These are phyloP conservation scores for Sebastes miniatus DNA, from an alignment of 2,797 vertebrate genomes.

Conservation along the genomic window DNA sequence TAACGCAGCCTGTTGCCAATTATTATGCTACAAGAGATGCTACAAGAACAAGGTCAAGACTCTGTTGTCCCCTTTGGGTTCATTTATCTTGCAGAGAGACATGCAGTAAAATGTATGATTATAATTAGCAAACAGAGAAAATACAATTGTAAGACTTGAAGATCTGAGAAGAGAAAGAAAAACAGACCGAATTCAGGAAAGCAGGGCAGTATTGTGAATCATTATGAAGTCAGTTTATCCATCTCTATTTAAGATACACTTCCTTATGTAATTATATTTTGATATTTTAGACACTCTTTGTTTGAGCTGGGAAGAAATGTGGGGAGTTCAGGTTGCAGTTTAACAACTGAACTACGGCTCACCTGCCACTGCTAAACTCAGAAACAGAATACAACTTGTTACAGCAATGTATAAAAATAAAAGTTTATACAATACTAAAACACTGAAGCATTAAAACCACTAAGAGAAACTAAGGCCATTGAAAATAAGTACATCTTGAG, in stretches of 20 bases:
- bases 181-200: neutral
- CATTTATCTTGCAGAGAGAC: slow-evolving; percentile 27
- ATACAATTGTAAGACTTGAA: neutral
- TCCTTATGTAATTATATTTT: neutral
- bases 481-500: too few species aligned
- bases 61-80: slow-evolving; percentile 6
- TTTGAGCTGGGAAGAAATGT: too few species aligned
- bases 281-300: too few species aligned
- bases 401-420: too few species aligned
- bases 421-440: too few species aligned
- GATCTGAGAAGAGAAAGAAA: neutral
- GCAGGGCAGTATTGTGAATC: neutral
- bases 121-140: slow-evolving; percentile 24
- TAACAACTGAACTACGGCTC: too few species aligned
- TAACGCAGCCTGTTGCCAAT: slow-evolving; percentile 19
- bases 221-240: neutral
- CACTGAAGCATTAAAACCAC: too few species aligned
- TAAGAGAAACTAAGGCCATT: too few species aligned
- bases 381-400: too few species aligned
- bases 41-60: slow-evolving; percentile 44
- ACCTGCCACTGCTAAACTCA: too few species aligned
- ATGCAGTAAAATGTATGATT: neutral
- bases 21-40: slow-evolving; percentile 21
- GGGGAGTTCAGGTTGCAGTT: too few species aligned
- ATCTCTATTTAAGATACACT: neutral